phyloP scores from a whole-genome alignment of 2,888 invertebrate species.

The Anthophora plumipes region DNA sequence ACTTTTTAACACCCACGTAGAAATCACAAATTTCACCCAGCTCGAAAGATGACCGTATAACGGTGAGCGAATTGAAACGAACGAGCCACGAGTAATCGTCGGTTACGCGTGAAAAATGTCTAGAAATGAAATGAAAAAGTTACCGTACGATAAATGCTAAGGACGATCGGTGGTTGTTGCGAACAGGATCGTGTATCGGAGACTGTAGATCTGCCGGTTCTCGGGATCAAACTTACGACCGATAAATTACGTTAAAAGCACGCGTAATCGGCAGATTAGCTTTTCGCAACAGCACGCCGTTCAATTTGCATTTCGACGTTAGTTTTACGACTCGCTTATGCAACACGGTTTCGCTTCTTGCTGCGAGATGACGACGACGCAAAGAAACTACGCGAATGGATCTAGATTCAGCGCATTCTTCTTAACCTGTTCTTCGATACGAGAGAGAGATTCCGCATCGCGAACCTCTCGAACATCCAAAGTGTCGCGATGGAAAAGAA shows the following conservation, averaged over 20 bases:
- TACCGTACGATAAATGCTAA: too few species aligned
- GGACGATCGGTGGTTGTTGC: too few species aligned
- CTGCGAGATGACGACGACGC: constrained; percentile 1
- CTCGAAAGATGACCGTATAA: too few species aligned
- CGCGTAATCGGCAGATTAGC: constrained; percentile 40
- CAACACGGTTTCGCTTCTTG: constrained; percentile 43
- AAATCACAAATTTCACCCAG: too few species aligned
- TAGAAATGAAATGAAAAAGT: background rate
- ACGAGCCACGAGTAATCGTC: too few species aligned
- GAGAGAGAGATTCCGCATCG: background rate
- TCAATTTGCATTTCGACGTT: constrained; percentile 54
- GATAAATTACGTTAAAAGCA: constrained; percentile 62
- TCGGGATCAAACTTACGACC: constrained; percentile 51
- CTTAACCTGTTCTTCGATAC: too few species aligned
- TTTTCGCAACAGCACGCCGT: constrained; percentile 44
- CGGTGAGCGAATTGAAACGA: too few species aligned
- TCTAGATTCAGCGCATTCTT: background rate
- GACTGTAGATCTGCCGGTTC: constrained; percentile 39
- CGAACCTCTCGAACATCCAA: background rate
- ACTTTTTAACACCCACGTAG: too few species aligned
- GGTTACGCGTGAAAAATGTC: background rate
- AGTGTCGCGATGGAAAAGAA: background rate
- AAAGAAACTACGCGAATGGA: background rate
- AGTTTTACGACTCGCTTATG: constrained; percentile 55
- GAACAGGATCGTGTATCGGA: too few species aligned